Base-by-base conservation (phyloP, 2,888 invertebrate genomes). In the Plagodis pulveraria region DNA sequence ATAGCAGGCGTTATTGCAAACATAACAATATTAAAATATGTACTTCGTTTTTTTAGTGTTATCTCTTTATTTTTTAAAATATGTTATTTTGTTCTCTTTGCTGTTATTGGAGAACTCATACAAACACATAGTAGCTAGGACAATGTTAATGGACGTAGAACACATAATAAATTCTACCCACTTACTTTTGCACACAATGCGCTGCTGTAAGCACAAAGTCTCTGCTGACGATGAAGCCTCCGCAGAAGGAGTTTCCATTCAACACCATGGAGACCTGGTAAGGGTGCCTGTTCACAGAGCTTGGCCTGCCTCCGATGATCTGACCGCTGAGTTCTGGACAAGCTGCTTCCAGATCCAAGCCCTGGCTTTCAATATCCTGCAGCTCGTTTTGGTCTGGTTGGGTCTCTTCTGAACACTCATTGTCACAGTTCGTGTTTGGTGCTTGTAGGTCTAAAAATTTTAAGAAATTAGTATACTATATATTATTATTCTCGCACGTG, bases 141-240 rank as follows among this genome's bases (percentile, higher is more conserved):
- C 22, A 22, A 22, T 1, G 22, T 22, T 22, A 4, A 22, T 22
- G 22, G 4, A 22, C 1, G 22, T 22, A 2, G 22, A 22, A 22
- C 22, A 22, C 1, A 4, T 43, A 38, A 5, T 38, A 38, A 38
- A 38, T 38, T 38, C 38, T 38, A n/a, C n/a, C 5, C 12, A 84
- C 91, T 87, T 82, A 93, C 93, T 89, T 89, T 62, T 83, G 84
- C 0, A 93, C 87, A 58, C 93, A 93, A 73, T 92, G 93, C 5
- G 93, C 93, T 0, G 93, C 92, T 0, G 93, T 93, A 58, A 93
- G 62, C 50, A 92, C 87, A 58, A 86, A 86, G 43, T 86, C 81
- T 22, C 67, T 73, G 61, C 91, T 87, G 68, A 93, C 83, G 56
- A 93, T 87, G 66, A 92, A 91, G 0, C 93, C 93, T 10, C 93